Conservation (phyloP, 1,140 invertebrate genomes). For the Triops longicaudatus region DNA sequence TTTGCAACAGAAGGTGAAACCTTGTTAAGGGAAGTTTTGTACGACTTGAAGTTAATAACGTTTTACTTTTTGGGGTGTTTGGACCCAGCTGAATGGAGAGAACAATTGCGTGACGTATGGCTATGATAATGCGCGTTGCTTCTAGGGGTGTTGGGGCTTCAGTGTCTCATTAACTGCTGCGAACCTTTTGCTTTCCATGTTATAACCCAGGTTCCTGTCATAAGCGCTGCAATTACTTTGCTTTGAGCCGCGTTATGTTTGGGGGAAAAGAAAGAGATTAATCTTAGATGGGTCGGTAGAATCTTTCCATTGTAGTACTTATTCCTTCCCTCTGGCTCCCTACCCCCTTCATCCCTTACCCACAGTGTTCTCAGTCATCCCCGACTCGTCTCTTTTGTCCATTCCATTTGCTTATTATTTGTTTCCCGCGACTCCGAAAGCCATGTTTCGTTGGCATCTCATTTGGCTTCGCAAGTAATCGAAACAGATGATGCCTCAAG, state of each 20-base stretch:
- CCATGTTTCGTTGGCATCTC: too few relatives aligned
- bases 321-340: background rate
- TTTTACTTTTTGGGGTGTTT: background rate
- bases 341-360: too few relatives aligned
- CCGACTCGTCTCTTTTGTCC: too few relatives aligned
- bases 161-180: background rate
- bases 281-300: background rate
- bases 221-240: background rate
- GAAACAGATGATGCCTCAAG: too few relatives aligned
- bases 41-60: too few relatives aligned
- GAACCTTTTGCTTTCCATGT: background rate
- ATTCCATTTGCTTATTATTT: too few relatives aligned
- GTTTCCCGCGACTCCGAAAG: too few relatives aligned
- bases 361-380: too few relatives aligned
- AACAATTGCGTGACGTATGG: background rate
- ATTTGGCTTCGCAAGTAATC: too few relatives aligned
- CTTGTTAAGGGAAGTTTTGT: too few relatives aligned
- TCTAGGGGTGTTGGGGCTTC: background rate
- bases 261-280: background rate
- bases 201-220: background rate
- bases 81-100: background rate
- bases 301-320: background rate
- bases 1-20: too few relatives aligned
- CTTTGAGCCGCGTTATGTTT: background rate
- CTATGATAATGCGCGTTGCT: background rate